Evolutionary conservation across 2,797 vertebrate genomes (phyloP), one percentile per base, ranked within the genome.

Genomic region (Danio kyathit): DNA sequence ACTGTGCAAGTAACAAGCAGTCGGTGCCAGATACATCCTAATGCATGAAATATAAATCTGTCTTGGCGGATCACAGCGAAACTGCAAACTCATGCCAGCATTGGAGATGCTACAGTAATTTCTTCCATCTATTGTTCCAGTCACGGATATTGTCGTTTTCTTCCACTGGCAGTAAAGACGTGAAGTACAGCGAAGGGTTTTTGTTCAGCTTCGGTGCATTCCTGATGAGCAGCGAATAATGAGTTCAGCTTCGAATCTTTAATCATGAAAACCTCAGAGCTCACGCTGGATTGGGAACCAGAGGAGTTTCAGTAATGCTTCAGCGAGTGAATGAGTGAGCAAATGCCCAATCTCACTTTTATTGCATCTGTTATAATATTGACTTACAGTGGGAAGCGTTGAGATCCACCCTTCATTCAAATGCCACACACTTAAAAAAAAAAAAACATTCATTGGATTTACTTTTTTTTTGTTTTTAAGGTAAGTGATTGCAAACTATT

Each of bases 321-420:
- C 61, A 67, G 59, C 16, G 61, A 65, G 77, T 82, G 75, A 12
- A 61, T 77, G 76, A 74, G 69, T 8, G 66, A 61, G 44, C 64
- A 52, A 56, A 70, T 73, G 38, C 74, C 57, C 49, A 56, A 84
- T 84, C 57, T 21, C 12, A 81, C 65, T 86, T 86, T 83, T 82
- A 79, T 69, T 60, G 71, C 84, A 82, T 83, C 84, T 86, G 84
- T 83, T 83, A 83, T 73, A 83, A 86, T 79, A 86, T 79, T 86
- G 84, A 83, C 74, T 83, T 81, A 73, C 74, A 74, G 69, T 80
- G 56, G 81, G 74, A 85, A 81, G 7, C 12, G 14, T 56, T 65
- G 51, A 21, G 52, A 61, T 38, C 63, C 75, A 73, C 69, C 81
- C 69, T 52, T 73, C 52, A 6, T 51, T 73, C 74, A 82, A 52